These are phyloP conservation scores for Dicranocentrus wangi DNA, from an alignment of 2,888 invertebrate genomes.

Conservation along the genomic window DNA sequence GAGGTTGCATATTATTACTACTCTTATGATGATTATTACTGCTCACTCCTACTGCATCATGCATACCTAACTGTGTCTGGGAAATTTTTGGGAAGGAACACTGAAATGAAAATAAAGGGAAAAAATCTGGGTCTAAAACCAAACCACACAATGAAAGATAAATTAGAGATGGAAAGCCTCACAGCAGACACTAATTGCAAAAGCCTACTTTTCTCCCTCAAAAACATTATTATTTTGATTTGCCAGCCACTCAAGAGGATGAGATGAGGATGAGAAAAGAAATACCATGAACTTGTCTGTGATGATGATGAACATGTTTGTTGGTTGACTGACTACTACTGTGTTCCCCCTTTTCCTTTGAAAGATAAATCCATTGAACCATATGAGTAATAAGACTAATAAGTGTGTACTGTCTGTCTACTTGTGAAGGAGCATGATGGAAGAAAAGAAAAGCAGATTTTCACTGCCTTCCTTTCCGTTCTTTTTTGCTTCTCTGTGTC, in stretches of 20 bases:
- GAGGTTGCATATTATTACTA: constrained; percentile 21
- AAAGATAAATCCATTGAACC: constrained; percentile 10
- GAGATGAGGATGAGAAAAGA: constrained; percentile 2
- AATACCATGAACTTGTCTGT: constrained; percentile 42
- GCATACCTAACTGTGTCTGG: neutral
- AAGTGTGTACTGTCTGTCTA: constrained; percentile 5
- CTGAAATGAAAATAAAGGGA: constrained; percentile 6
- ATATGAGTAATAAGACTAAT: neutral
- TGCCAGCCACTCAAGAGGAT: constrained; percentile 18
- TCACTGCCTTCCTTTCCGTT: neutral
- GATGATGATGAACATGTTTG: constrained; percentile 23
- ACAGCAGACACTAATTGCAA: constrained; percentile 64
- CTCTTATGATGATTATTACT: constrained; percentile 1
- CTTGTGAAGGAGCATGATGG: neutral
- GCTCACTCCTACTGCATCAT: neutral
- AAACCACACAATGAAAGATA: constrained; percentile 59
- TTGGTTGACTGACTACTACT: constrained; percentile 31
- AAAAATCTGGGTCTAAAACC: constrained; percentile 31
- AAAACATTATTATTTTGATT: constrained; percentile 39
- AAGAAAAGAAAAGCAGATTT: constrained; percentile 6
- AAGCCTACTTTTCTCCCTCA: constrained; percentile 57
- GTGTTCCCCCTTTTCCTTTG: neutral
- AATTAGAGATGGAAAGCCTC: constrained; percentile 65
- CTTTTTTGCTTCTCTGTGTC: neutral
- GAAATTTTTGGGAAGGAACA: neutral